Evolutionary conservation across 2,888 invertebrate species (phyloP), one percentile per base, ranked within the genome.

Genomic region (Cosmia trapezina): DNA sequence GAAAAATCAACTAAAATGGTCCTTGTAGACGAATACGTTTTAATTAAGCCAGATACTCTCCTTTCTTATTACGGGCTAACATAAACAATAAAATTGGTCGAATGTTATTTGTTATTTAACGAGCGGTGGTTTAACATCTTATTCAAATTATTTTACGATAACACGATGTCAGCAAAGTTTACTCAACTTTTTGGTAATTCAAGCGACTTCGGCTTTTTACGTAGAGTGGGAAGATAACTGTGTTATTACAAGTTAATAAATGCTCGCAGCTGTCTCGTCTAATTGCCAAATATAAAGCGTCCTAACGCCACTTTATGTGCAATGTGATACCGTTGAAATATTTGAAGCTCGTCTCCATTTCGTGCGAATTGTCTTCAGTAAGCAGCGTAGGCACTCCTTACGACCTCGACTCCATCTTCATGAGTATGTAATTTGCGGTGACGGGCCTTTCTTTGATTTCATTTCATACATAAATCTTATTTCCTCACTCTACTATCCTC

Each of bases 341-440:
- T 62, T 62, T 51, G 37, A 28, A 22, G 49, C 51, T 56, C 54
- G 53, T 33, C 56, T 49, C 28, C 49, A 56, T 43, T 47, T 65
- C 57, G 33, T 60, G 61, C 43, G 61, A 53, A 54, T 47, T 64
- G 54, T 71, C 63, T 68, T 9, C 33, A 19, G 41, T 37, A 37
- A 28, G 49, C 33, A 47, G 54, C 19, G 33, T 17, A 28, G 33
- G 33, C 45, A 65, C 51, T 57, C 51, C 60, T 61, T 17, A 59
- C 49, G 47, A 70, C 49, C 61, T 61, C 61, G 19, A 47, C 62
- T 70, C 70, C 67, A 57, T 77, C 68, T 74, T 65, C 43, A 72
- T 57, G 57, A 77, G 61, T 53, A 53, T 45, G 64, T 70, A 54
- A 78, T 74, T 76, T 74, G 81, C 63, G 70, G 70, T 45, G 65